A percentile compares a stretch with the other conserved stretches of the same genome.
Conservation (phyloP, 2,113 vertebrate genomes). For the Thinocorus orbignyianus region DNA sequence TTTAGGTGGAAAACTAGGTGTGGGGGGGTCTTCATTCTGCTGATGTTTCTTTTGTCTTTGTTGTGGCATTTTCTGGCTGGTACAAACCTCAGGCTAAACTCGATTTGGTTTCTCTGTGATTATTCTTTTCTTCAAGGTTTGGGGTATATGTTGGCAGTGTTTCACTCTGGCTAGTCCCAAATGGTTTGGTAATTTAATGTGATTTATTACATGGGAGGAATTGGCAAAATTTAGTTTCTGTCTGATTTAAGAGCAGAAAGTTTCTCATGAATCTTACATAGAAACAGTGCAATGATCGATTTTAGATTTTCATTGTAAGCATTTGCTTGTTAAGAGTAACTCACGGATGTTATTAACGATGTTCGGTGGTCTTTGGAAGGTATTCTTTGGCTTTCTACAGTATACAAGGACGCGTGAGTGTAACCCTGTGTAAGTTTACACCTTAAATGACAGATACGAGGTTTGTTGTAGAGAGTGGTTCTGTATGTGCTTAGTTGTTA, state of each 20-base stretch:
- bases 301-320: not conserved
- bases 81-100: not conserved
- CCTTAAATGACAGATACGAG: not conserved
- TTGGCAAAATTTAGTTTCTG: not conserved
- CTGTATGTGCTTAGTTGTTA: not conserved
- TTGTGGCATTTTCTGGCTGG: not conserved
- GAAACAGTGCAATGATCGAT: not conserved
- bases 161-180: not conserved
- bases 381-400: not conserved
- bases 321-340: not conserved
- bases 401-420: not conserved
- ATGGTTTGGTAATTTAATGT: not conserved
- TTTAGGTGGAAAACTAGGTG: not conserved
- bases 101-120: not conserved
- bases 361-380: not conserved
- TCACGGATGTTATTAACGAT: not conserved
- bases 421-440: not conserved
- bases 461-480: not conserved
- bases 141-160: not conserved
- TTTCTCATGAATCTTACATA: not conserved
- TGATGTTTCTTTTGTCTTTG: not conserved
- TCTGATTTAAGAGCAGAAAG: not conserved
- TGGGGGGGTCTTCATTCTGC: not conserved
- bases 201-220: not conserved
- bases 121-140: not conserved